phyloP scores from a whole-genome alignment of 2,888 invertebrate species.

The Choristoneura rosaceana region DNA sequence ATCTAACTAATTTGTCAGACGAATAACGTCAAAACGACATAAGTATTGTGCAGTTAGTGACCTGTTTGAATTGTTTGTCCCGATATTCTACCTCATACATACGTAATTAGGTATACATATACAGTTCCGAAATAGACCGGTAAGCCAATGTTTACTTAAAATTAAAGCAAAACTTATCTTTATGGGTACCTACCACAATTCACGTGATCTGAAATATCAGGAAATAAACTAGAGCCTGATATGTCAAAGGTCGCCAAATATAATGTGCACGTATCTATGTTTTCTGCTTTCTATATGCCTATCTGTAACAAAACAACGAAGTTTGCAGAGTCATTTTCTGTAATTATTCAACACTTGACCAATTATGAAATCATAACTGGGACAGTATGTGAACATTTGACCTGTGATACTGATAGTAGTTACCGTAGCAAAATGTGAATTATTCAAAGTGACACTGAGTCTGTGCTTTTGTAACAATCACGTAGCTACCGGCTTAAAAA shows the following conservation, averaged over 20 bases:
- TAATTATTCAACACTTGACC: slow-evolving; percentile 17
- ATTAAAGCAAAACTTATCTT: not conserved
- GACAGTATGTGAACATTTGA: slow-evolving; percentile 31
- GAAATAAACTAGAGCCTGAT: not conserved
- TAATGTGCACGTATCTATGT: not conserved
- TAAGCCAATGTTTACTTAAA: not conserved
- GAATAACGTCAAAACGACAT: not conserved
- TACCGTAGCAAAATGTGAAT: not conserved
- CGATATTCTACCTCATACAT: not conserved
- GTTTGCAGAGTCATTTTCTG: slow-evolving; percentile 20
- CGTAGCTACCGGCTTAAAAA: not conserved
- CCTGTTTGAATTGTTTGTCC: not conserved
- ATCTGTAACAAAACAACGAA: not conserved
- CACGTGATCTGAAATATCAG: slow-evolving; percentile 2
- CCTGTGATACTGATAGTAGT: slow-evolving; percentile 28
- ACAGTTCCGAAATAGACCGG: not conserved
- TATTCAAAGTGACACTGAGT: not conserved
- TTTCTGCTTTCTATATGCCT: not conserved
- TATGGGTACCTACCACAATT: not conserved
- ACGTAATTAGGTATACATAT: not conserved
- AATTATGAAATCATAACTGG: slow-evolving; percentile 31
- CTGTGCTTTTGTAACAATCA: not conserved
- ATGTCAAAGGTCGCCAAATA: slow-evolving; percentile 1
- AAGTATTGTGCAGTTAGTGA: not conserved
- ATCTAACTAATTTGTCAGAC: not conserved